Conservation (phyloP, 2,888 invertebrate species). For the Rhagium mordax region DNA sequence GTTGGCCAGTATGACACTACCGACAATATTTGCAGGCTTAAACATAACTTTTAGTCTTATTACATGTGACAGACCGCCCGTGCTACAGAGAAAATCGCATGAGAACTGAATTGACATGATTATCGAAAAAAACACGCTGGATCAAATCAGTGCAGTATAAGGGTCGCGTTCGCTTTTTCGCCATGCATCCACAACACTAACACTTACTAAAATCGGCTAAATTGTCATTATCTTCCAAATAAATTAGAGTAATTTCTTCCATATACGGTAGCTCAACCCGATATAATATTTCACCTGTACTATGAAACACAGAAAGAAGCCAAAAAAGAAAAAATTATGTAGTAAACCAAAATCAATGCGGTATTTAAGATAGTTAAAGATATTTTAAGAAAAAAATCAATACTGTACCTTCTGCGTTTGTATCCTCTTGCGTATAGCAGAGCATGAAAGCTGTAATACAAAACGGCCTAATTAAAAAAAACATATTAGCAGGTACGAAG, state of each 20-base stretch:
- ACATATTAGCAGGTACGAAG: background rate
- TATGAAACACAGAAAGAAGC: slow-evolving; percentile 72
- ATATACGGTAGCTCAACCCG: slow-evolving; percentile 94
- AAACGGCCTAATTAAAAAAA: slow-evolving; percentile 54
- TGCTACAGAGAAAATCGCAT: slow-evolving; percentile 13
- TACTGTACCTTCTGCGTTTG: slow-evolving; percentile 88
- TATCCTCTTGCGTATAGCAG: slow-evolving; percentile 94
- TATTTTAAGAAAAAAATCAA: slow-evolving; percentile 55
- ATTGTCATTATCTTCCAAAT: slow-evolving; percentile 88
- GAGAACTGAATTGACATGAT: slow-evolving; percentile 18
- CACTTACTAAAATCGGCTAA: slow-evolving; percentile 76
- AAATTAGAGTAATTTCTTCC: slow-evolving; percentile 94
- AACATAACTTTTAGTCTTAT: background rate
- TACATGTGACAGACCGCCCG: background rate
- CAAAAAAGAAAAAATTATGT: slow-evolving; percentile 70
- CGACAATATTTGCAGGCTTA: background rate
- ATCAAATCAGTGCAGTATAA: slow-evolving; percentile 54
- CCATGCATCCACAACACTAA: slow-evolving; percentile 78
- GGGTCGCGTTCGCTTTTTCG: slow-evolving; percentile 55
- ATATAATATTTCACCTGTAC: slow-evolving; percentile 91
- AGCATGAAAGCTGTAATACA: slow-evolving; percentile 93
- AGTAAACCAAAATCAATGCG: slow-evolving; percentile 58
- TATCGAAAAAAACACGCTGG: slow-evolving; percentile 52
- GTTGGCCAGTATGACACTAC: background rate
- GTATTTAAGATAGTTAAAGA: slow-evolving; percentile 43